Evolutionary conservation across 2,888 invertebrate genomes (phyloP), one percentile per base, ranked within the genome.

Genomic region (Drosophila lacicola): DNA sequence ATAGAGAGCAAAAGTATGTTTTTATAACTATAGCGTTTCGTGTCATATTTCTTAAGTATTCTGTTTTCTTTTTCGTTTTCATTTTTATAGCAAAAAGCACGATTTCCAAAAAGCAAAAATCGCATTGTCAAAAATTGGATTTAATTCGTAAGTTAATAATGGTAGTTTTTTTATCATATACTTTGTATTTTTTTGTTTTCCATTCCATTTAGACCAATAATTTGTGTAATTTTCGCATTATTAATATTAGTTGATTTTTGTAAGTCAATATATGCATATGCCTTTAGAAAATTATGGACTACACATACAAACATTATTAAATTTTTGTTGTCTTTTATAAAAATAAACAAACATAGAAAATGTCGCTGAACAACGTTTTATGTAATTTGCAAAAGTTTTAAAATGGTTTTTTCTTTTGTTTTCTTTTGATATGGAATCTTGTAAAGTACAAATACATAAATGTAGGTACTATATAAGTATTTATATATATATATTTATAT

Each of bases 91-190:
- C 85, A 87, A 87, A 89, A 89, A 88, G 88, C 87, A 87, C 88
- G 88, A 75, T 88, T 89, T 87, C 76, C 85, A 88, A 87, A 87
- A 89, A 80, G 85, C 85, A 88, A 87, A 87, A 87, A 89, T 79
- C 89, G 85, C 76, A 80, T 81, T 80, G 73, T 87, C 82, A 87
- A 87, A 87, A 87, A 82, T 78, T 84, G 77, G 67, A 82, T 86
- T 79, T 73, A 74, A 76, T 74, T 85, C 73, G 85, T 82, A 84
- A 82, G 80, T 84, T 79, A 81, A 74, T 86, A 78, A 83, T 81
- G 55, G 70, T 78, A 74, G 64, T 74, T 84, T 42, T 42, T 60
- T 66, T 67, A 66, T 71, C 46, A 62, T 69, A 64, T 33, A 64
- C 34, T 49, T 62, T 70, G 44, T 44, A 34, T 61, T 36, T 47